A percentile compares a stretch with the other conserved stretches of the same genome.
phyloP scores from a whole-genome alignment of 2,888 invertebrate species.

The Volucella inflata region DNA sequence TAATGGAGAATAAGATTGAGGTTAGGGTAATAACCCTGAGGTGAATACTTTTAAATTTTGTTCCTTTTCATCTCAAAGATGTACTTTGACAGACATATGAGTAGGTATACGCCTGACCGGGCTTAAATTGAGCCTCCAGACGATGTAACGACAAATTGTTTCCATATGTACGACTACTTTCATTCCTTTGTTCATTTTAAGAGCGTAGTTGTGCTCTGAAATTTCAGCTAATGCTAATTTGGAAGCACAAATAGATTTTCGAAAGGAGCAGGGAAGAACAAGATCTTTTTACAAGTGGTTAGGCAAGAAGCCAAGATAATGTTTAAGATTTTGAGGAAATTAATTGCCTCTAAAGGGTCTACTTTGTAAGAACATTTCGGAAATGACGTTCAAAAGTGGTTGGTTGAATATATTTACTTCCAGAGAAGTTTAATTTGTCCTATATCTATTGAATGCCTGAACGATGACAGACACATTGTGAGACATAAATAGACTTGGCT shows the following conservation, averaged over 20 bases:
- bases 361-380: background rate
- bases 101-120: background rate
- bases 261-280: background rate
- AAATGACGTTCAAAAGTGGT: too few relatives aligned
- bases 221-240: conserved; percentile 6
- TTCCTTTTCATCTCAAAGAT: background rate
- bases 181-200: too few relatives aligned
- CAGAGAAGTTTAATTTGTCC: too few relatives aligned
- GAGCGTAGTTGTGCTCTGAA: background rate
- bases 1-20: conserved; percentile 1
- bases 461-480: too few relatives aligned
- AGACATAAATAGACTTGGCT: too few relatives aligned
- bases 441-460: too few relatives aligned
- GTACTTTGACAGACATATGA: too few relatives aligned
- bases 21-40: background rate
- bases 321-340: conserved; percentile 16
- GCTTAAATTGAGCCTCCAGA: conserved; percentile 26
- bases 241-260: conserved; percentile 4
- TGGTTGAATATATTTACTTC: too few relatives aligned
- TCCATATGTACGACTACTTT: too few relatives aligned
- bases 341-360: conserved; percentile 22
- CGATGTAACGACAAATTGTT: conserved; percentile 4
- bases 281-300: conserved; percentile 31
- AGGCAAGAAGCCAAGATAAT: conserved; percentile 36
- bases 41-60: background rate